Conservation (phyloP, 2,113 vertebrate genomes). For the Pampusana beccarii region DNA sequence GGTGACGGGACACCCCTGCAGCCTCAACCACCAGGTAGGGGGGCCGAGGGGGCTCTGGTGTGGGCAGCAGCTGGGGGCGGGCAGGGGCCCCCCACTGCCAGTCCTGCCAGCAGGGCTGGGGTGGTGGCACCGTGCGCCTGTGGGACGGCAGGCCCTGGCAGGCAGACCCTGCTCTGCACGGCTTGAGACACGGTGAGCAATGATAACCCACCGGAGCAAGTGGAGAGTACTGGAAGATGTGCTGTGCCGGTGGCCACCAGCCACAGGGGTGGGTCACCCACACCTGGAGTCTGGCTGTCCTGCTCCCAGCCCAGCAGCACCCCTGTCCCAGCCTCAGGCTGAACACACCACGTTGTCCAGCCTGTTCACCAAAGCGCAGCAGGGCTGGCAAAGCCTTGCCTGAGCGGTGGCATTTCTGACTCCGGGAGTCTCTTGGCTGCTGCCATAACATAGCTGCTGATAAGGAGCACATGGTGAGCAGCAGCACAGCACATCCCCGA, state of each 20-base stretch:
- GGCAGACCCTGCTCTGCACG: background rate
- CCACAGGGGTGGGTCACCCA: background rate
- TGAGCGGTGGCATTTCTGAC: background rate
- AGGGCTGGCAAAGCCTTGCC: background rate
- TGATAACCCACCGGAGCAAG: background rate
- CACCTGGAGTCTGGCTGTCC: background rate
- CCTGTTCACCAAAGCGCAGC: background rate
- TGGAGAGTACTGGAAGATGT: rapidly evolving
- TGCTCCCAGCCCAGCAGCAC: background rate
- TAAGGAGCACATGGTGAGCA: background rate
- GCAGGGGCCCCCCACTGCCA: background rate
- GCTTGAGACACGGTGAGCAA: rapidly evolving
- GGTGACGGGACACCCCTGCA: conserved; percentile 37
- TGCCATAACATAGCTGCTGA: rapidly evolving
- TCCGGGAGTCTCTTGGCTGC: background rate
- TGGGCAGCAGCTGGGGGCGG: background rate
- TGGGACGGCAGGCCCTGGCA: background rate
- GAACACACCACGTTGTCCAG: rapidly evolving
- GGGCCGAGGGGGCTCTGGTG: background rate
- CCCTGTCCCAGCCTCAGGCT: background rate
- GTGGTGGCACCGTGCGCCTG: rapidly evolving
- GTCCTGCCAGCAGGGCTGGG: background rate
- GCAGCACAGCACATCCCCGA: background rate
- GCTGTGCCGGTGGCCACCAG: background rate
- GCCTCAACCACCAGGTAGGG: conserved; percentile 29